phyloP scores from a whole-genome alignment of 2,888 invertebrate species.

The Amiota communis region DNA sequence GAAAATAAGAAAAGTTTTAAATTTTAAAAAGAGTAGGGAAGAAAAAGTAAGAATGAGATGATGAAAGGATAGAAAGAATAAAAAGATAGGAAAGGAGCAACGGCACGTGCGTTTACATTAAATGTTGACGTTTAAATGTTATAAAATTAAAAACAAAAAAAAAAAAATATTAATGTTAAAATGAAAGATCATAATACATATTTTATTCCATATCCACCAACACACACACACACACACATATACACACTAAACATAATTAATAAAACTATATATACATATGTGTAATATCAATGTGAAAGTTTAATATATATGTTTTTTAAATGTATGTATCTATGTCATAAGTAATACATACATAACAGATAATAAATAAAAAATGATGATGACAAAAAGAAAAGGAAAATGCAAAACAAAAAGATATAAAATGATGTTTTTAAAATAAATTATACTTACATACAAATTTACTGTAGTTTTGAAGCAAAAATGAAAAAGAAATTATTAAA shows the following conservation, averaged over 20 bases:
- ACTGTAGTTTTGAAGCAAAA: background rate
- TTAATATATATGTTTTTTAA: no score
- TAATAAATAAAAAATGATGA: no score
- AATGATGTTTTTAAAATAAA: background rate
- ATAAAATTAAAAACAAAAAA: no score
- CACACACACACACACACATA: no score
- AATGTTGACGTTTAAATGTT: constrained; percentile 9
- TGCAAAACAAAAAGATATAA: background rate
- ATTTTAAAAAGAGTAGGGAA: background rate
- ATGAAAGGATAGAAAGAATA: background rate
- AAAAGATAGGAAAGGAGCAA: no score
- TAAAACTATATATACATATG: no score
- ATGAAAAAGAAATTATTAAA: no score
- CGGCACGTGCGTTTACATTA: background rate
- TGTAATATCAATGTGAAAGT: no score
- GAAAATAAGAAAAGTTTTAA: background rate
- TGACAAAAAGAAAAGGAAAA: background rate
- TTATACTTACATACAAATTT: constrained; percentile 1
- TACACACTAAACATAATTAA: no score
- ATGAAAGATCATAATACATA: background rate
- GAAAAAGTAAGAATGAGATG: background rate
- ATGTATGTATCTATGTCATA: no score
- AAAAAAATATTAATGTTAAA: background rate
- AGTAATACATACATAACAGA: no score
- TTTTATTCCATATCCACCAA: background rate